Evolutionary conservation across 2,888 invertebrate genomes (phyloP).

Genomic region (Leptopilina drosophilae): DNA sequence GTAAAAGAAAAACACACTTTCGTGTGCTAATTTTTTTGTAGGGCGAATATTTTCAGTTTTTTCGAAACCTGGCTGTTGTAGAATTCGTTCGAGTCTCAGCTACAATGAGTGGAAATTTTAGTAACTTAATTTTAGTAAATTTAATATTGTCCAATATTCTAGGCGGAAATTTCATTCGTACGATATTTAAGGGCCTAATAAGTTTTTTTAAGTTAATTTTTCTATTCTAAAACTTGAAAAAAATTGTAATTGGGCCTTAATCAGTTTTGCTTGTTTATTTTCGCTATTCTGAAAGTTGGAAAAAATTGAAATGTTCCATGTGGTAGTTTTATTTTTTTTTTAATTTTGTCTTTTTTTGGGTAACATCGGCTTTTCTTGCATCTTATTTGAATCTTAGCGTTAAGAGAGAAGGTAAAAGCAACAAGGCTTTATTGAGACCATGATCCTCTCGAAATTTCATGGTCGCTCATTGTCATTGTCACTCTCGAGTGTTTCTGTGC

Average conservation of each 20-base stretch:
- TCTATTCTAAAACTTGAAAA: too few relatives aligned
- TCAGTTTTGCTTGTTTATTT: too few relatives aligned
- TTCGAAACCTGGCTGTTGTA: not conserved
- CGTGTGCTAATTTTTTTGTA: not conserved
- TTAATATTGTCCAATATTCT: too few relatives aligned
- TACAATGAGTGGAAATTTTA: too few relatives aligned
- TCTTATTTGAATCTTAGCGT: slow-evolving; percentile 11
- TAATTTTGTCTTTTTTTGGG: not conserved
- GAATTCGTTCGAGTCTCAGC: not conserved
- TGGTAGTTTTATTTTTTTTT: not conserved
- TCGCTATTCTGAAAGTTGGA: too few relatives aligned
- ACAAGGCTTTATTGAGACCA: slow-evolving; percentile 19
- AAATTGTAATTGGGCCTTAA: too few relatives aligned
- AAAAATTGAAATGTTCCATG: too few relatives aligned
- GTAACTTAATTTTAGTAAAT: too few relatives aligned
- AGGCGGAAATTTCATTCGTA: too few relatives aligned
- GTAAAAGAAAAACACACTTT: slow-evolving; percentile 18
- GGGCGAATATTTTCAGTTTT: not conserved
- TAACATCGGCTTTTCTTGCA: not conserved
- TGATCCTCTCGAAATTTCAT: slow-evolving; percentile 18
- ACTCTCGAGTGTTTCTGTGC: slow-evolving; percentile 18
- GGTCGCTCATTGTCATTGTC: slow-evolving; percentile 35
- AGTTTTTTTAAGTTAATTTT: too few relatives aligned
- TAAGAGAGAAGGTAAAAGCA: slow-evolving; percentile 25
- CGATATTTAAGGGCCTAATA: too few relatives aligned